Conservation (phyloP, 2,113 vertebrate species). For the Danio rerio region DNA sequence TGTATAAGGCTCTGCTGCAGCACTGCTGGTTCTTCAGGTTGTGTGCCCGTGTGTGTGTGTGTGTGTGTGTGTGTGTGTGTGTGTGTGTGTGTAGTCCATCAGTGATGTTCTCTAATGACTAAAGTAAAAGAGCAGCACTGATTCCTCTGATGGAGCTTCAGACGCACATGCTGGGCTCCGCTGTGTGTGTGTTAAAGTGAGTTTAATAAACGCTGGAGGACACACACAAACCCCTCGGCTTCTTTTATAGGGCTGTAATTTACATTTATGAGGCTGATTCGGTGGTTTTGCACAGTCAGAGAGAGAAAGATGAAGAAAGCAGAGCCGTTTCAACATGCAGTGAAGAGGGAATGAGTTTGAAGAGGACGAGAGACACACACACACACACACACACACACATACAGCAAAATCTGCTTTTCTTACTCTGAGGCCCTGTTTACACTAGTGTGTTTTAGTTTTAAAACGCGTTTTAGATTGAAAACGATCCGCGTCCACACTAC, state of each 20-base stretch:
- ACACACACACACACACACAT: too few species aligned
- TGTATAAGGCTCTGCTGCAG: too few species aligned
- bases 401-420: too few species aligned
- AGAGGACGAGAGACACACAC: neutral
- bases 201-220: neutral
- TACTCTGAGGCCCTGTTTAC: too few species aligned
- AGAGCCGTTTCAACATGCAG: neutral
- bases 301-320: constrained; percentile 55
- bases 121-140: neutral
- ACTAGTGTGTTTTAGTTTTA: too few species aligned
- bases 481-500: too few species aligned
- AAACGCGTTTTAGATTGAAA: too few species aligned
- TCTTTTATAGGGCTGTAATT: constrained; percentile 73
- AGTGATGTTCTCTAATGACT: too few species aligned
- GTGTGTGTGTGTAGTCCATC: too few species aligned
- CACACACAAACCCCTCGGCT: constrained; percentile 62
- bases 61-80: too few species aligned
- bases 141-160: neutral
- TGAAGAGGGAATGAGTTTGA: neutral
- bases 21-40: neutral
- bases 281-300: constrained; percentile 53
- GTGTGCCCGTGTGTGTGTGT: too few species aligned
- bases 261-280: constrained; percentile 71
- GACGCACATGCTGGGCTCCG: too few species aligned
- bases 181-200: neutral